Evolutionary conservation across 2,888 invertebrate genomes (phyloP), one percentile per base, ranked within the genome.

Genomic region (Drosophila multiciliata): DNA sequence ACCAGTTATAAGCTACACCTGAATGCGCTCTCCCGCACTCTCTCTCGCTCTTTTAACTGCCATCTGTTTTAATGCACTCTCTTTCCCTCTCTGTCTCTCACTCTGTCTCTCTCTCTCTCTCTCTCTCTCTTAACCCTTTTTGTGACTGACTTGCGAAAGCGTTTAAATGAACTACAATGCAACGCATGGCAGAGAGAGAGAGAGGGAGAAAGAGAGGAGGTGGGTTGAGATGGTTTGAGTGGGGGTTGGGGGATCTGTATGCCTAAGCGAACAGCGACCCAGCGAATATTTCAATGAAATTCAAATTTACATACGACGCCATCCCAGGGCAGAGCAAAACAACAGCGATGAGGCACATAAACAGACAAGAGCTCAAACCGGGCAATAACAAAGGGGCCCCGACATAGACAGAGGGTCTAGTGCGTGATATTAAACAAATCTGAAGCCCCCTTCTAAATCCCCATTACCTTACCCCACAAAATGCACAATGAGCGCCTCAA

Each of bases 401-500:
- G 54, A 75, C 71, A 75, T 71, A 77, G 85, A 73, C 85, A 69
- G 70, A 60, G 65, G 67, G 83, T 83, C 82, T 85, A 85, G 85
- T 85, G 83, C 86, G 83, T 83, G 83, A 67, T 73, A 75, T 70
- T 70, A 70, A 69, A 65, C 66, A 49, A 71, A 68, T 68, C 66
- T 68, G 70, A 75, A 67, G 60, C 62, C 40, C 52, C 45, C 23
- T 45, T 33, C 8, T 45, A 8, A 7, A 6, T 7, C 20, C 45
- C 54, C 32, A 42, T 40, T 7, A 11, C 35, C 29, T 38, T 12
- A 35, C 23, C 3, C 38, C n/a, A 54, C 36, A 84, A 80, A 83
- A 85, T 85, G 83, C 87, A 85, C 86, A 87, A 83, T 88, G 61
- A 58, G 75, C 75, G 62, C 73, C 73, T 79, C 78, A 74, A 84